Conservation (phyloP, 2,113 vertebrate species). For the Reinhardtius hippoglossoides region DNA sequence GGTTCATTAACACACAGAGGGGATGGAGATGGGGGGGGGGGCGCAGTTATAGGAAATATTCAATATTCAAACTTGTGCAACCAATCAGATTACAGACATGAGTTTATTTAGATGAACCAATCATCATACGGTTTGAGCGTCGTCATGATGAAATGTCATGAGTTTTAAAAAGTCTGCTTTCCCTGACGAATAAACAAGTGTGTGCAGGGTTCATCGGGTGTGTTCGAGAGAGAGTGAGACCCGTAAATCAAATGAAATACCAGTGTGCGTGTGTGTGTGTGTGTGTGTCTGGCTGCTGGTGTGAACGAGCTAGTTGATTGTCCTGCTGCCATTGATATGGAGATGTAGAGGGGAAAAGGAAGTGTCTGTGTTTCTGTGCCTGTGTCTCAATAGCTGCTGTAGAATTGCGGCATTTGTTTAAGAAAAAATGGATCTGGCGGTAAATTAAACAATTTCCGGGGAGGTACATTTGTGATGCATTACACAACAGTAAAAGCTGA, state of each 20-base stretch:
- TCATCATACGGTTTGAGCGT: too few relatives aligned
- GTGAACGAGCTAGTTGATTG: constrained; percentile 52
- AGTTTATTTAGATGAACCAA: too few relatives aligned
- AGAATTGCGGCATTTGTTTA: neutral
- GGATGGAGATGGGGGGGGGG: constrained; percentile 21
- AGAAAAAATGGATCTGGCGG: too few relatives aligned
- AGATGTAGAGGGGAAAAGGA: constrained; percentile 46
- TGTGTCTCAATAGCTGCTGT: neutral
- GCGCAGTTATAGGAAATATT: constrained; percentile 54
- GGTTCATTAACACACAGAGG: constrained; percentile 54
- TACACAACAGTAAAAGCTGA: too few relatives aligned
- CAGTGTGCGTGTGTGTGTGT: neutral
- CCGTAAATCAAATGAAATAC: too few relatives aligned
- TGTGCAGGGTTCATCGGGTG: too few relatives aligned
- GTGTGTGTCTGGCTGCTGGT: constrained; percentile 21
- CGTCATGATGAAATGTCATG: too few relatives aligned
- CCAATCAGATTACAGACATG: neutral
- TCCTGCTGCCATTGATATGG: constrained; percentile 66
- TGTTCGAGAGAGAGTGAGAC: neutral
- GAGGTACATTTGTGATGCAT: too few relatives aligned
- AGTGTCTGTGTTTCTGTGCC: constrained; percentile 9
- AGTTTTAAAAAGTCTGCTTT: too few relatives aligned
- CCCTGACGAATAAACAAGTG: too few relatives aligned
- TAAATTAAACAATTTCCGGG: too few relatives aligned
- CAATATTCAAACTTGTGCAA: constrained; percentile 29